Conservation (phyloP, 2,113 vertebrate genomes). For the Elaphurus davidianus region DNA sequence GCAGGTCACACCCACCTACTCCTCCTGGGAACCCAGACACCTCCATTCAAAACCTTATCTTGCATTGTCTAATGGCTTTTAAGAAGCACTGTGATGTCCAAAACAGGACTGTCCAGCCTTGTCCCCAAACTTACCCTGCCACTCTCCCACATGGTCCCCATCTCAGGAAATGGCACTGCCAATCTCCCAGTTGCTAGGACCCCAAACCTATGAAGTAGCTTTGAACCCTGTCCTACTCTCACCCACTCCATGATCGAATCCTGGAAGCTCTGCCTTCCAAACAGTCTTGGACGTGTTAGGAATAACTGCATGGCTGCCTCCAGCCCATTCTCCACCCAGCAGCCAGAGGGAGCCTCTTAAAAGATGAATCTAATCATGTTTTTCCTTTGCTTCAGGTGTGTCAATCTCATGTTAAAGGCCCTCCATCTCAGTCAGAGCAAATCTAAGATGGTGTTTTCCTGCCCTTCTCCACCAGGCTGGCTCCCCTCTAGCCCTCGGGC, state of each 20-base stretch:
- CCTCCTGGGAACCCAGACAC: neutral
- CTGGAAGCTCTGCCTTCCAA: neutral
- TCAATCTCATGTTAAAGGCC: neutral
- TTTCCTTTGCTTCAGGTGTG: neutral
- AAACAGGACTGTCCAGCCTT: neutral
- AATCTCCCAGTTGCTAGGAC: neutral
- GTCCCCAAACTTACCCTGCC: neutral
- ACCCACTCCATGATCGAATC: neutral
- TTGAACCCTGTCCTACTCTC: neutral
- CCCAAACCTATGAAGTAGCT: neutral
- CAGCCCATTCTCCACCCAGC: neutral
- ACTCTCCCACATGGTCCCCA: neutral
- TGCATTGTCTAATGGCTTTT: neutral
- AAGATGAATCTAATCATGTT: neutral
- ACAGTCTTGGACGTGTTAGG: neutral
- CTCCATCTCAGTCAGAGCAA: neutral
- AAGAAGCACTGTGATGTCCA: neutral
- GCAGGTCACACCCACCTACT: neutral
- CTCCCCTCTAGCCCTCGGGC: neutral
- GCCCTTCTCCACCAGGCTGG: neutral
- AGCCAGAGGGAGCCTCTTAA: neutral
- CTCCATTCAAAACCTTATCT: neutral
- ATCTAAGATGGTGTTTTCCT: neutral
- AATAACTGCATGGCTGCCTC: neutral
- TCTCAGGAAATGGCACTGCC: neutral